These are phyloP conservation scores for Zalophus californianus DNA, from an alignment of 2,797 vertebrate species.

Conservation along the genomic window DNA sequence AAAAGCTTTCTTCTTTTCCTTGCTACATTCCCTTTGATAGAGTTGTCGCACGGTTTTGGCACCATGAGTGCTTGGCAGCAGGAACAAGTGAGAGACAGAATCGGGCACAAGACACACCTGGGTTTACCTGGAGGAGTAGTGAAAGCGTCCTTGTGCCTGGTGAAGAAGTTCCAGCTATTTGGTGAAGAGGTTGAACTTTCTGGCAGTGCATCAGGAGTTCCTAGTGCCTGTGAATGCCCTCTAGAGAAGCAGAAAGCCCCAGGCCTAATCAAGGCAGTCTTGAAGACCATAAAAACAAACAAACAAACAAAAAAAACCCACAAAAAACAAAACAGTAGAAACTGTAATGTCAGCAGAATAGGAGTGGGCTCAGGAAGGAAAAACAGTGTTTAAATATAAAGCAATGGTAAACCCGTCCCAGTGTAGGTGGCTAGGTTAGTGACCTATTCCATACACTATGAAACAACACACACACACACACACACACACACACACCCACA, in stretches of 20 bases:
- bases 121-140: background rate
- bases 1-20: background rate
- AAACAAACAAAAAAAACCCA: too few relatives aligned
- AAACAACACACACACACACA: background rate
- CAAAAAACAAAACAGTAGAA: background rate
- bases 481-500: background rate
- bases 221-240: background rate
- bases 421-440: background rate
- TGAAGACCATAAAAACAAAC: background rate
- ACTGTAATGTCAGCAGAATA: background rate
- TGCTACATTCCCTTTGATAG: background rate
- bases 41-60: background rate
- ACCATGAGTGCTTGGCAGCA: background rate
- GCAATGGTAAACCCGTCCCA: background rate
- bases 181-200: background rate
- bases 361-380: background rate
- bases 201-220: background rate
- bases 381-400: background rate
- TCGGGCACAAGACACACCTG: background rate
- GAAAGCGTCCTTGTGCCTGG: fast-evolving
- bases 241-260: background rate
- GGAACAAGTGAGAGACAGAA: background rate
- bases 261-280: background rate
- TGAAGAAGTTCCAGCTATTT: background rate
- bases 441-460: background rate